Conservation (phyloP, 2,888 invertebrate genomes). For the Pristionchus japonicus region DNA sequence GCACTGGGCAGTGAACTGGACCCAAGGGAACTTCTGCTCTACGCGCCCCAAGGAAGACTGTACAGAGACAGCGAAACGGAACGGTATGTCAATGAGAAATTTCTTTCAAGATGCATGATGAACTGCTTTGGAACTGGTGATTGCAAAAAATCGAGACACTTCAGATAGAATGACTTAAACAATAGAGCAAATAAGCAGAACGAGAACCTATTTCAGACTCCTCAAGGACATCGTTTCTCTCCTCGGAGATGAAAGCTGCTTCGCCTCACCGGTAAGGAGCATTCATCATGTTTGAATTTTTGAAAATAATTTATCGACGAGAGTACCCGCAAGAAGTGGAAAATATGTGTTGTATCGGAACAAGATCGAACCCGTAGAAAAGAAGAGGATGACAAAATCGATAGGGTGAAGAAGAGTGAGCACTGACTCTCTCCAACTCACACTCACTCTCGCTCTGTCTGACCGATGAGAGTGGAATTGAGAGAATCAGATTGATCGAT, state of each 20-base stretch:
- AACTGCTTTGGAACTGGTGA: too few relatives aligned
- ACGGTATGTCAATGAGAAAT: conserved; percentile 34
- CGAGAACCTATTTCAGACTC: background rate
- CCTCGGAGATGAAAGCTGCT: conserved; percentile 19
- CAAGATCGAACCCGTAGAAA: background rate
- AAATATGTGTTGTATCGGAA: background rate
- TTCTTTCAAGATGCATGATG: too few relatives aligned
- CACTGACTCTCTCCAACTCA: too few relatives aligned
- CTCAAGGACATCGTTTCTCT: conserved; percentile 35
- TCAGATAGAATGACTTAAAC: background rate
- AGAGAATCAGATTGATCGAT: background rate
- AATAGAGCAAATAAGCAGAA: background rate
- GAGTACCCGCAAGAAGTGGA: background rate
- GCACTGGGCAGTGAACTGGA: conserved; percentile 68
- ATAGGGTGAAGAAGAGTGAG: background rate
- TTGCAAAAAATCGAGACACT: too few relatives aligned
- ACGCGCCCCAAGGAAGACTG: conserved; percentile 60
- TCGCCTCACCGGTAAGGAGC: conserved; percentile 32
- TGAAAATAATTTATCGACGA: background rate
- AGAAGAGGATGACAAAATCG: background rate
- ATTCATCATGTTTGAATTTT: background rate
- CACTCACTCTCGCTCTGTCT: too few relatives aligned
- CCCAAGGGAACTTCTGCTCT: conserved; percentile 55
- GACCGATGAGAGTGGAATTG: background rate
- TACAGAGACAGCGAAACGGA: conserved; percentile 65